phyloP scores from a whole-genome alignment of 2,113 vertebrate species.

The Megaptera novaeangliae region DNA sequence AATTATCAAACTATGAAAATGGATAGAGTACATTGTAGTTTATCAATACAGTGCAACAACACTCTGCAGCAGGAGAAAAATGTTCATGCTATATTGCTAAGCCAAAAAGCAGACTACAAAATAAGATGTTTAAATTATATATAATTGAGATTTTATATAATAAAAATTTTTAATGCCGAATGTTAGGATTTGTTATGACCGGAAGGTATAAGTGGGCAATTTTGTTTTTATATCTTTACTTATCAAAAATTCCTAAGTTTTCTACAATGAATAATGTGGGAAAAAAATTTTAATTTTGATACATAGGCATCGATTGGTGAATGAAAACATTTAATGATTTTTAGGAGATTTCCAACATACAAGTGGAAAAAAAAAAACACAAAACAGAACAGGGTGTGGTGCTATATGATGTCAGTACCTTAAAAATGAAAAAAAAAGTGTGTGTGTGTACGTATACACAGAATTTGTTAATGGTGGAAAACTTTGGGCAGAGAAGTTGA shows the following conservation, averaged over 20 bases:
- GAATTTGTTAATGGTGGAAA: neutral
- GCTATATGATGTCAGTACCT: neutral
- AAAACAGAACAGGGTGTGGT: neutral
- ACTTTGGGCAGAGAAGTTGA: neutral
- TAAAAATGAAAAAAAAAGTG: neutral
- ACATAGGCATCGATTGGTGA: neutral
- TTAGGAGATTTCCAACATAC: neutral
- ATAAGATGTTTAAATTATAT: neutral
- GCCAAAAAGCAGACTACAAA: neutral
- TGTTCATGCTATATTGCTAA: neutral
- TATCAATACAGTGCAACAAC: neutral
- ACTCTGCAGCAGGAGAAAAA: neutral
- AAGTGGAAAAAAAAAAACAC: neutral
- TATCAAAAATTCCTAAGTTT: neutral
- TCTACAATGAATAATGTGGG: neutral
- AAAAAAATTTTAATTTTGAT: neutral
- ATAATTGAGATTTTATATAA: neutral
- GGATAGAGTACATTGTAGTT: neutral
- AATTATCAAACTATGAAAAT: neutral
- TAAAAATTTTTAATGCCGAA: neutral
- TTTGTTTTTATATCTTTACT: neutral
- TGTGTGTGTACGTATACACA: neutral
- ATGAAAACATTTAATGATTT: neutral
- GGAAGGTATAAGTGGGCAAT: neutral
- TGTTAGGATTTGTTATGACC: neutral